phyloP scores from a whole-genome alignment of 2,888 invertebrate genomes.

The Drosophila seclusa region DNA sequence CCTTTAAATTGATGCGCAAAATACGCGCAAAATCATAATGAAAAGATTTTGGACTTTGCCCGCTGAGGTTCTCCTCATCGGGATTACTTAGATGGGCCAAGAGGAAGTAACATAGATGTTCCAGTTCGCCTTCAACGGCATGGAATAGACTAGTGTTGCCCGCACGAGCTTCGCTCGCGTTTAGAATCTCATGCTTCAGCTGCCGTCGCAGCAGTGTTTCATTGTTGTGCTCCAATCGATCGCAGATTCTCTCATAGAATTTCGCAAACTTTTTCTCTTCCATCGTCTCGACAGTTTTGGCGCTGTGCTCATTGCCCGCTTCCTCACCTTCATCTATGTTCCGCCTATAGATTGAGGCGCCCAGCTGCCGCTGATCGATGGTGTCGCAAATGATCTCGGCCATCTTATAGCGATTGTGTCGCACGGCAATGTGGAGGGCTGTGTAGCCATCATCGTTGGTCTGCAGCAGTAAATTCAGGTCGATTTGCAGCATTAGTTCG shows the following conservation, averaged over 20 bases:
- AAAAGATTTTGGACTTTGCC: slow-evolving; percentile 77
- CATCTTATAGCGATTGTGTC: slow-evolving; percentile 73
- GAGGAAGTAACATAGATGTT: slow-evolving; percentile 81
- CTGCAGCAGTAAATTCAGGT: slow-evolving; percentile 68
- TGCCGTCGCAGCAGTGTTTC: slow-evolving; percentile 26
- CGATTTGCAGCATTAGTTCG: slow-evolving; percentile 68
- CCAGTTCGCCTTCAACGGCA: slow-evolving; percentile 78
- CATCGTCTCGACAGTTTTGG: slow-evolving; percentile 1
- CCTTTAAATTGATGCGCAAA: slow-evolving; percentile 71
- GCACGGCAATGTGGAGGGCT: slow-evolving; percentile 79
- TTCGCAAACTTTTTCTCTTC: slow-evolving; percentile 56
- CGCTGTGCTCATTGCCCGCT: background rate
- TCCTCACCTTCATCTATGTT: slow-evolving; percentile 9
- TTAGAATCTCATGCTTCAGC: slow-evolving; percentile 70
- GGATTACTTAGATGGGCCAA: slow-evolving; percentile 82
- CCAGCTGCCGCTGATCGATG: slow-evolving; percentile 72
- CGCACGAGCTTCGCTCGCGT: slow-evolving; percentile 76
- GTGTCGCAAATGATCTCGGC: slow-evolving; percentile 77
- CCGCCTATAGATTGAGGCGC: slow-evolving; percentile 53
- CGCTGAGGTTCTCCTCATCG: slow-evolving; percentile 77
- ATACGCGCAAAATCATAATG: slow-evolving; percentile 74
- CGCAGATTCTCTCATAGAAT: slow-evolving; percentile 68
- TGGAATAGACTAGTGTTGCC: slow-evolving; percentile 80
- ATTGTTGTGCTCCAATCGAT: slow-evolving; percentile 45
- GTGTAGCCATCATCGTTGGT: slow-evolving; percentile 83